These are phyloP conservation scores for Tyrophagus putrescentiae DNA, from an alignment of 1,140 invertebrate genomes.

Conservation along the genomic window DNA sequence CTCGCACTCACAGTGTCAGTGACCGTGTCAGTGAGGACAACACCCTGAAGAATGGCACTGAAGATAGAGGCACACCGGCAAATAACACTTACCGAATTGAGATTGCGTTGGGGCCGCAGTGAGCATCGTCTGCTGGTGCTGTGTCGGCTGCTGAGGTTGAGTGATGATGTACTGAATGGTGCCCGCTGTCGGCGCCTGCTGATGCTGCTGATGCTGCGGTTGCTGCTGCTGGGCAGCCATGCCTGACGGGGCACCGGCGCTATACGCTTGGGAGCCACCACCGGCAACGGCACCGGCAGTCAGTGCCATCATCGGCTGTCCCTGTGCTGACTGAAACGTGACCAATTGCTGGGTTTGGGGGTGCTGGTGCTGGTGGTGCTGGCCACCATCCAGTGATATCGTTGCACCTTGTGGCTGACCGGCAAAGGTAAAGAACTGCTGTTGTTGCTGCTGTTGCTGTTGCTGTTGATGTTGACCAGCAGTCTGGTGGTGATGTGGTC, in stretches of 20 bases:
- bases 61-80: too few relatives aligned
- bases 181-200: neutral
- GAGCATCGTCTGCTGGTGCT: neutral
- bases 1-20: too few relatives aligned
- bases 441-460: neutral
- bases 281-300: too few relatives aligned
- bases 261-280: too few relatives aligned
- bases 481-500: neutral
- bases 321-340: neutral
- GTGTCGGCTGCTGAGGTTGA: neutral
- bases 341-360: constrained; percentile 7
- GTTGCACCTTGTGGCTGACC: neutral
- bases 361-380: neutral
- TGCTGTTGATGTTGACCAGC: neutral
- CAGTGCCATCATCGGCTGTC: too few relatives aligned
- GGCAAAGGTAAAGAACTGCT: constrained; percentile 1
- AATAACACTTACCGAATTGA: constrained; percentile 6
- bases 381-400: neutral
- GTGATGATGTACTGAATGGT: constrained; percentile 6
- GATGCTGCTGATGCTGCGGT: neutral
- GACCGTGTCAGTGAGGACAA: too few relatives aligned
- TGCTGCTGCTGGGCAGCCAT: neutral
- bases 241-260: too few relatives aligned
- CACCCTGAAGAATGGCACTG: too few relatives aligned
- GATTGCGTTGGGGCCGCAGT: neutral